These are phyloP conservation scores for Ophion costatus DNA, from an alignment of 2,888 invertebrate species.

Conservation along the genomic window DNA sequence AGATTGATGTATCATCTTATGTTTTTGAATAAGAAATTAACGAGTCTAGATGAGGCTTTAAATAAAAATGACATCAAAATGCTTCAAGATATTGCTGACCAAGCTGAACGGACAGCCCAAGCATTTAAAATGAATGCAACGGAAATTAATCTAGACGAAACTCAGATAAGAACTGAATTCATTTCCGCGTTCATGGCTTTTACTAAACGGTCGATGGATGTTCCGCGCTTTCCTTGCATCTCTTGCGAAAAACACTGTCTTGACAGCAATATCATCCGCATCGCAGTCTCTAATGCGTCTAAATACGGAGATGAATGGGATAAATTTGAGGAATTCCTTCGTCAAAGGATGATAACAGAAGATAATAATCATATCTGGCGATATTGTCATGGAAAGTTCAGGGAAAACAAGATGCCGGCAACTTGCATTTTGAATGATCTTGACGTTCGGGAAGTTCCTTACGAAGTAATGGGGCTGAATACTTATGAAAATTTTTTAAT, in stretches of 20 bases:
- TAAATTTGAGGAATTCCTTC: slow-evolving; percentile 42
- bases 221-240: slow-evolving; percentile 51
- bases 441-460: slow-evolving; percentile 53
- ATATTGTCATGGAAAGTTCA: slow-evolving; percentile 67
- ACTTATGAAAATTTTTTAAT: slow-evolving; percentile 70
- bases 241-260: slow-evolving; percentile 68
- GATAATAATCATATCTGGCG: slow-evolving; percentile 55
- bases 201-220: slow-evolving; percentile 53
- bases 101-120: slow-evolving; percentile 42
- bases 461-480: slow-evolving; percentile 69
- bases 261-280: slow-evolving; percentile 25
- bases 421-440: slow-evolving; percentile 72
- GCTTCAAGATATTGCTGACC: slow-evolving; percentile 17
- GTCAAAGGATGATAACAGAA: neutral
- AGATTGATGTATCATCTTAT: no score
- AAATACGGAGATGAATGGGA: slow-evolving; percentile 48
- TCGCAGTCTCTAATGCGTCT: slow-evolving; percentile 2
- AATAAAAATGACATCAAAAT: slow-evolving; percentile 3
- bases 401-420: slow-evolving; percentile 69
- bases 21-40: no score
- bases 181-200: slow-evolving; percentile 48
- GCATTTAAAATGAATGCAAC: neutral
- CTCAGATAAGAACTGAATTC: slow-evolving; percentile 43
- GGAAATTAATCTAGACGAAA: slow-evolving; percentile 55
- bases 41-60: no score